Percentiles rank a stretch among this genome's conserved stretches.
Evolutionary conservation across 1,140 invertebrate genomes (phyloP).

Genomic region (Sycophaga agraensis): DNA sequence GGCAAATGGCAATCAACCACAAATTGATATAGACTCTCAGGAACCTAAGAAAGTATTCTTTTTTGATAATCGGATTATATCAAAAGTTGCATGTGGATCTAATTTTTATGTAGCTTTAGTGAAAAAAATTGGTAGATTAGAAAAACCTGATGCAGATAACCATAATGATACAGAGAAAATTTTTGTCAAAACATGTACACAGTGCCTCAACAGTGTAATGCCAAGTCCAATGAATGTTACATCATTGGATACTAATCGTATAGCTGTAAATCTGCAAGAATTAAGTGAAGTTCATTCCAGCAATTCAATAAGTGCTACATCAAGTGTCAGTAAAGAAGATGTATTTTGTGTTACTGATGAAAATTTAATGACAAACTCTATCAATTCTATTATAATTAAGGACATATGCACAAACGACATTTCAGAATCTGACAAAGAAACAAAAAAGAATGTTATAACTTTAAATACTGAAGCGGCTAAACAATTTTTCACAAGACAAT

Average conservation of each 20-base stretch:
- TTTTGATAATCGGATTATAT: slow-evolving; percentile 67
- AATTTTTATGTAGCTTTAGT: slow-evolving; percentile 71
- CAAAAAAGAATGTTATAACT: slow-evolving; percentile 68
- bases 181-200: slow-evolving; percentile 66
- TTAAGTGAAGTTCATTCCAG: slow-evolving; percentile 59
- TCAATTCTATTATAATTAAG: slow-evolving; percentile 42
- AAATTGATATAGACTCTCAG: slow-evolving; percentile 65
- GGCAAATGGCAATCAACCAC: slow-evolving; percentile 71
- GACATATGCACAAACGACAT: slow-evolving; percentile 45
- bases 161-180: slow-evolving; percentile 64
- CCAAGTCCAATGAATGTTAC: slow-evolving; percentile 45
- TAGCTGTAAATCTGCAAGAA: no score
- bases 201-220: slow-evolving; percentile 58
- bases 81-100: slow-evolving; percentile 65
- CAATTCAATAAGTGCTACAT: slow-evolving; percentile 56
- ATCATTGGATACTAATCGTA: no score
- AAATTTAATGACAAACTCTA: slow-evolving; percentile 33
- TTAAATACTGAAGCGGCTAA: slow-evolving; percentile 71
- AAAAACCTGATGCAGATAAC: slow-evolving; percentile 63
- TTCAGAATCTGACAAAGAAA: slow-evolving; percentile 56
- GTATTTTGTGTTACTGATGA: slow-evolving; percentile 25
- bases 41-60: slow-evolving; percentile 68
- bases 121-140: slow-evolving; percentile 60
- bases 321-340: slow-evolving; percentile 54
- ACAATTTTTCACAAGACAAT: slow-evolving; percentile 70